phyloP scores from a whole-genome alignment of 2,888 invertebrate genomes.

The Callimorpha dominula region DNA sequence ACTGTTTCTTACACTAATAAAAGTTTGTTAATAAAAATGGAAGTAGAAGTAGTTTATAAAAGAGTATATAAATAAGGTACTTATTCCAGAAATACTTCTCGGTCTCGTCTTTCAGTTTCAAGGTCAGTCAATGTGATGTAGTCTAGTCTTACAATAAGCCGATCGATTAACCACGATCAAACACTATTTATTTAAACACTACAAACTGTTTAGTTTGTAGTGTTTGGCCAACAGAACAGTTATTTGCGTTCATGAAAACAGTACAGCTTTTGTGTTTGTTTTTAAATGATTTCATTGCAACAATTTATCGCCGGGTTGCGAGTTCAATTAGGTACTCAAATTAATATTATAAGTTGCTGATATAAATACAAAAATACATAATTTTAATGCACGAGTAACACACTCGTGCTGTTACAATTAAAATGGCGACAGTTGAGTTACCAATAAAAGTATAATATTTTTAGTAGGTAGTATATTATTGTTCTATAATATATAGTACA shows the following conservation, averaged over 20 bases:
- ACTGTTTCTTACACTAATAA: too few relatives aligned
- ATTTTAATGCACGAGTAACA: too few relatives aligned
- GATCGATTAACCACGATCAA: neutral
- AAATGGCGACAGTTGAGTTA: too few relatives aligned
- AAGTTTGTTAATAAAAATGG: neutral
- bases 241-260: constrained; percentile 1
- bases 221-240: neutral
- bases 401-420: too few relatives aligned
- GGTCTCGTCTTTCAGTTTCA: neutral
- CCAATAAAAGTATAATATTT: too few relatives aligned
- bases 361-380: neutral
- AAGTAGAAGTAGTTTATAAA: neutral
- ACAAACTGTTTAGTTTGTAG: too few relatives aligned
- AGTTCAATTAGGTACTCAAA: neutral
- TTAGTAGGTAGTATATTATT: too few relatives aligned
- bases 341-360: neutral
- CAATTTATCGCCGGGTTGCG: neutral
- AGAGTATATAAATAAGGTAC: neutral
- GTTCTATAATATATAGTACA: too few relatives aligned
- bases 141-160: neutral
- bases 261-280: neutral
- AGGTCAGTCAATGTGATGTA: neutral
- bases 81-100: neutral
- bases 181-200: neutral
- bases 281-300: neutral